These are phyloP conservation scores for Synanthedon vespiformis DNA, from an alignment of 2,888 invertebrate species.

Conservation along the genomic window DNA sequence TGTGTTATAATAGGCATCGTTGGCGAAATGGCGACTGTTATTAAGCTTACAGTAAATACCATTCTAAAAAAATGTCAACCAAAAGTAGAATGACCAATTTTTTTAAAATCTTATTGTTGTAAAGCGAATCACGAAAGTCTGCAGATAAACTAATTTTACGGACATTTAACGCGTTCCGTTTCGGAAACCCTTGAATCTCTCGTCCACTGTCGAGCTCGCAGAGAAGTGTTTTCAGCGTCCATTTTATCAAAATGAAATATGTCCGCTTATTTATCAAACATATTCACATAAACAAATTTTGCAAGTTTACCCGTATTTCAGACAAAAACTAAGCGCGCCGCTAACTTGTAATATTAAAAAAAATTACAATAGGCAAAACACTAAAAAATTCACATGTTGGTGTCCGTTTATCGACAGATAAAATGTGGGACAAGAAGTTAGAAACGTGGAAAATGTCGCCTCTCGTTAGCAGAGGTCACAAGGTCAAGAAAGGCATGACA, in stretches of 20 bases:
- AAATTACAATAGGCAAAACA: no score
- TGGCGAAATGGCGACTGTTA: no score
- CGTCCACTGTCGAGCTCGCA: not conserved
- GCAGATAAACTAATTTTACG: constrained; percentile 8
- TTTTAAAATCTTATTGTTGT: no score
- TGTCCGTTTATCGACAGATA: no score
- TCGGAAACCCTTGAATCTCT: constrained; percentile 6
- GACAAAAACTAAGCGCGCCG: no score
- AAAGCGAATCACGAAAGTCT: constrained; percentile 1
- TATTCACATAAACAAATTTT: constrained; percentile 2
- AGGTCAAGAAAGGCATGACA: not conserved
- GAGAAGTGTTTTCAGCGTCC: not conserved
- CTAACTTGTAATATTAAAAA: no score
- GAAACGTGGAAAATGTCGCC: not conserved
- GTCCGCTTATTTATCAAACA: constrained; percentile 3
- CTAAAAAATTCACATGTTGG: no score
- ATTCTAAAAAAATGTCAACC: no score
- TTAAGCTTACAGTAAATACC: no score
- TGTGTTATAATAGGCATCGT: no score
- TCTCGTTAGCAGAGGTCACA: constrained; percentile 1
- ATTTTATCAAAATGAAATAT: not conserved
- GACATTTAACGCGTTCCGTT: constrained; percentile 7
- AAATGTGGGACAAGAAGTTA: no score
- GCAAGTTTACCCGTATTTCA: not conserved
- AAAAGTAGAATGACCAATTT: no score